Base-by-base conservation (phyloP, 1,140 invertebrate species). In the Agrilus planipennis region DNA sequence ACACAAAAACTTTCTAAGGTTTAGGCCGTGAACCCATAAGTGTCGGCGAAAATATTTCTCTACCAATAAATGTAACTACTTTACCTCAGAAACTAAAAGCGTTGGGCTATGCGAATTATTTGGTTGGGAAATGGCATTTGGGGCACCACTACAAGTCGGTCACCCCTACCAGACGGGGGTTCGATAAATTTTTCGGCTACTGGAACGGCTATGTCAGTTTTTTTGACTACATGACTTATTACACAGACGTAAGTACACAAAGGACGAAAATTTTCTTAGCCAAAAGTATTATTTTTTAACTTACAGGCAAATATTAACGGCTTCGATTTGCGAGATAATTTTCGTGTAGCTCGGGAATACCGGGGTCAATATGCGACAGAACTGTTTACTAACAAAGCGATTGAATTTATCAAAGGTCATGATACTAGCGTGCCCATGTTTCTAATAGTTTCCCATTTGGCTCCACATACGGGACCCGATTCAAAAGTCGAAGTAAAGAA, bases 41-140 rank as follows among this genome's bases (percentile, higher is more conserved):
- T 30, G 65, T 66, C 15, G 63, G 67, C 0, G 65, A 74, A 42
- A 60, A 69, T 2, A 63, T 68, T 21, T 73, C 69, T 17, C 54
- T 84, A 22, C 75, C 76, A 0, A 40, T 71, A 5, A 56, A 67
- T 12, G 57, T 67, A 14, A 67, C 63, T 32, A 59, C 77, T 4
- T 34, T 84, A 20, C 81, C 89, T 0, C 63, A 90, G 62, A 75
- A 82, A 51, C 65, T 94, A 18, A 76, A 77, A 54, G 66, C 77
- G 14, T 57, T 74, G 0, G 88, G 87, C 0, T 95, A 93, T 61
- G 63, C 63, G 3, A 90, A 85, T 1, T 80, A 87, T 58, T 70
- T 84, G 23, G 72, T 93, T 15, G 90, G 90, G 11, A 94, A 95
- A 65, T 92, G 89, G 89, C 88, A 91, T 54, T 65, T 89, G 36